Base-by-base conservation (phyloP, 1,140 invertebrate species). In the Thaumatotibia leucotreta region DNA sequence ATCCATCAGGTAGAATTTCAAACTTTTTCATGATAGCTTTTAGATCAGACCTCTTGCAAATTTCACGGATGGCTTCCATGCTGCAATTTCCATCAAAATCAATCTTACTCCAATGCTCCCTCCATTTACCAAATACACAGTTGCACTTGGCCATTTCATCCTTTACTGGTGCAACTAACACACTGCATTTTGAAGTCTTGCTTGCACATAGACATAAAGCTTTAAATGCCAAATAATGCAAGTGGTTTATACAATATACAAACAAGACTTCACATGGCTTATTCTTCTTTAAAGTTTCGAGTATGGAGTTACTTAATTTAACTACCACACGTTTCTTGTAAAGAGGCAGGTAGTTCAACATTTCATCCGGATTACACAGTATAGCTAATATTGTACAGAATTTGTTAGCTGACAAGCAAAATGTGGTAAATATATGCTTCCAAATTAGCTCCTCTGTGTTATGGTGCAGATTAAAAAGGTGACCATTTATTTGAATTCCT, bases 181-280 rank as follows among this genome's bases (percentile, higher is more conserved):
- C 70, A 69, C 65, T 79, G 70, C 91, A 92, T 81, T 88, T 90
- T 20, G 80, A 74, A 27, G 89, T 89, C 11, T 74, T 64, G 45
- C 77, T 76, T 22, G 85, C 82, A 80, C 85, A 91, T 54, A 91
- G 78, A 65, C 73, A 67, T 17, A 92, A 71, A 1, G 91, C 90
- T 68, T 88, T 83, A 73, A 78, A 91, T 27, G 91, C 85, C 31
- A 91, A 66, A 80, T 89, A 91, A 61, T 84, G 68, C 65, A 92
- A 86, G 81, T 92, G 91, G 82, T 92, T 92, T 64, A 91, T 87
- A 70, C 91, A 92, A 74, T 86, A 89, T 24, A 83, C 39, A 82
- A 92, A 91, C 6, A 69, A 31, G 61, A 76, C 54, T 69, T 82
- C 72, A 6, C 64, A 61, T 2, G 84, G 79, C 67, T 81, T 85